Evolutionary conservation across 2,888 invertebrate genomes (phyloP).

Genomic region (Aphidius colemani): DNA sequence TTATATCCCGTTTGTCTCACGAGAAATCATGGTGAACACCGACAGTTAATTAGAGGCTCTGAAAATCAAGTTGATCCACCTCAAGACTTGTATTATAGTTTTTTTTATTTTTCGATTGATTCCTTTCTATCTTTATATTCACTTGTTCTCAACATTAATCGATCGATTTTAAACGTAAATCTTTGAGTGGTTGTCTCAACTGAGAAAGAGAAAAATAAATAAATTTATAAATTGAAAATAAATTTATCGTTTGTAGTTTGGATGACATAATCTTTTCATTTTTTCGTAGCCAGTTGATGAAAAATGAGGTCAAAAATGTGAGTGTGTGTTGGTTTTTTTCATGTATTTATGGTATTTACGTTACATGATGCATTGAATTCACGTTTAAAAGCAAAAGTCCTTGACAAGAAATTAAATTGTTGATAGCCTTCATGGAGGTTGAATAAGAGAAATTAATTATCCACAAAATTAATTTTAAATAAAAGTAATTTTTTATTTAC

Average conservation of each 20-base stretch:
- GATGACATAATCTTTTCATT: too few relatives aligned
- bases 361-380: not conserved
- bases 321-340: constrained; percentile 8
- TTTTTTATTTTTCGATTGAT: not conserved
- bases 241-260: too few relatives aligned
- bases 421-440: constrained; percentile 17
- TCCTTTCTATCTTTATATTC: not conserved
- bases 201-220: constrained; percentile 4
- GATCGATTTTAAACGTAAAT: constrained; percentile 19
- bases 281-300: not conserved
- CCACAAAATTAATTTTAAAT: constrained; percentile 2
- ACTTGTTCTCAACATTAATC: constrained; percentile 5
- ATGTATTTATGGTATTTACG: not conserved
- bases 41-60: constrained; percentile 30
- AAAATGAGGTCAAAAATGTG: constrained; percentile 20
- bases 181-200: not conserved
- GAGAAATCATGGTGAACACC: constrained; percentile 18
- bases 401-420: constrained; percentile 23
- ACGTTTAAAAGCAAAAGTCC: not conserved
- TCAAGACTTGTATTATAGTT: not conserved
- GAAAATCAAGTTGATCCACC: constrained; percentile 17
- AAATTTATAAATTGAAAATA: not conserved
- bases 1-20: constrained; percentile 29
- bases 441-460: constrained; percentile 15
- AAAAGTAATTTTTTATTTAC: constrained; percentile 6